Conservation (phyloP, 2,888 invertebrate genomes). For the Beris chalybata region DNA sequence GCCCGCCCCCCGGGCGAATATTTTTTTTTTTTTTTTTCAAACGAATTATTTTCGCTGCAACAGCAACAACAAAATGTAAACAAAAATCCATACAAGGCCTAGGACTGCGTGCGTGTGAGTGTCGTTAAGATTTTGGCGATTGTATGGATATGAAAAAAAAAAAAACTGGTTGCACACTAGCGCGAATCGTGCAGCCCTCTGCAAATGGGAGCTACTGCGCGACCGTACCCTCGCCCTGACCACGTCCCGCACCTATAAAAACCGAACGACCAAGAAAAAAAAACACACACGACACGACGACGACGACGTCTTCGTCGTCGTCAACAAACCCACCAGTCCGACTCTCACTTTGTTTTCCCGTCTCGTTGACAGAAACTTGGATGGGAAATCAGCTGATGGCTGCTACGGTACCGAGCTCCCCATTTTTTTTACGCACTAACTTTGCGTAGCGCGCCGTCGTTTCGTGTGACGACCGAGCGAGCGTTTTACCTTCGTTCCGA, state of each 20-base stretch:
- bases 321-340: background rate
- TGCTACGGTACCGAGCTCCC: conserved; percentile 33
- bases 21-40: no score
- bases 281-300: conserved; percentile 15
- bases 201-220: no score
- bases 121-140: no score
- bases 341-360: conserved; percentile 40
- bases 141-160: no score
- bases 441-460: conserved; percentile 29
- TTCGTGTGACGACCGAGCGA: background rate
- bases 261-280: conserved; percentile 19
- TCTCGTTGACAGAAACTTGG: conserved; percentile 44
- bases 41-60: background rate
- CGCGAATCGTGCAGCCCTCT: no score
- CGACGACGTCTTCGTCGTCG: conserved; percentile 13
- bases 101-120: background rate
- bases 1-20: background rate
- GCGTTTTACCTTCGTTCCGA: conserved; percentile 23
- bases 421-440: conserved; percentile 40
- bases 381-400: conserved; percentile 45
- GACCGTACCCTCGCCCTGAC: no score
- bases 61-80: conserved; percentile 31
- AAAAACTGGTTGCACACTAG: no score
- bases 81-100: conserved; percentile 33
- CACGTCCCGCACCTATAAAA: background rate